phyloP scores from a whole-genome alignment of 2,797 vertebrate species.

The Trachops cirrhosus region DNA sequence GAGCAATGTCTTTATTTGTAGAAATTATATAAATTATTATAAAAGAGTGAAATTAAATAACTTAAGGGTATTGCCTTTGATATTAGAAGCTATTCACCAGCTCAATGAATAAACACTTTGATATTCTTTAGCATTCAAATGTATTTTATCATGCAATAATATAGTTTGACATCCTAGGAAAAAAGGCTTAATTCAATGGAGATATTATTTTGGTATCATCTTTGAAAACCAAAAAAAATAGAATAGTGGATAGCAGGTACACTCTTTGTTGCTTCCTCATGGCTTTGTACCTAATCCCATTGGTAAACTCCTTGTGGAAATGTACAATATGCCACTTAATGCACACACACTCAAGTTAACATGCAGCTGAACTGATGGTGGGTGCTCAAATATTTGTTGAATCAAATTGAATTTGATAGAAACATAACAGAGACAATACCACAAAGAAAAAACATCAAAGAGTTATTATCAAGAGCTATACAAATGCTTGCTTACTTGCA shows the following conservation, averaged over 20 bases:
- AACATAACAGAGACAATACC: background rate
- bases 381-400: background rate
- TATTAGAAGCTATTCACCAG: background rate
- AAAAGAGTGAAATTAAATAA: constrained; percentile 1
- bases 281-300: background rate
- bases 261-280: background rate
- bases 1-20: background rate
- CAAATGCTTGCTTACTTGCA: background rate
- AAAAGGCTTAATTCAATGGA: background rate
- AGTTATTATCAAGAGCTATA: background rate
- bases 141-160: background rate
- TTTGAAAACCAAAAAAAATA: background rate
- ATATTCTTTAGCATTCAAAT: background rate
- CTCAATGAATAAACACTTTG: background rate
- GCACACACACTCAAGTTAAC: background rate
- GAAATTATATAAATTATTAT: background rate
- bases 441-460: background rate
- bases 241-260: background rate
- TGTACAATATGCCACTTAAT: background rate
- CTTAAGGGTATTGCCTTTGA: background rate
- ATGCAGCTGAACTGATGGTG: background rate
- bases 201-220: background rate
- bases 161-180: background rate
- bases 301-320: background rate
- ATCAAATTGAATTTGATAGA: background rate